phyloP scores from a whole-genome alignment of 2,797 vertebrate genomes.

The Podarcis siculus region DNA sequence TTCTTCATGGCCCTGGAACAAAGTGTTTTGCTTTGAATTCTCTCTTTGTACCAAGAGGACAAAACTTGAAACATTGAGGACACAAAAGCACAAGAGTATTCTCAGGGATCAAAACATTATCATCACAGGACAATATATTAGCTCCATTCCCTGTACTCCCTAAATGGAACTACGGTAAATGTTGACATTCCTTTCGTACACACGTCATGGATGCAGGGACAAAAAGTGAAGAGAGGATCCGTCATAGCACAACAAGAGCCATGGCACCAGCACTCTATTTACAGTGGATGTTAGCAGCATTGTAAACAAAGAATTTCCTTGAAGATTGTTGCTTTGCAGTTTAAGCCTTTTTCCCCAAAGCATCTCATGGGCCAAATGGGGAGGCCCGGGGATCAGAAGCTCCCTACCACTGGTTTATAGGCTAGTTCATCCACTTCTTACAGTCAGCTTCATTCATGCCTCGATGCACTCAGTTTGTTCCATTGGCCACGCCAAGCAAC shows the following conservation, averaged over 20 bases:
- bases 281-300: background rate
- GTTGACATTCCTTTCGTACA: background rate
- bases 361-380: too few relatives aligned
- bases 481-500: background rate
- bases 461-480: background rate
- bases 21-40: background rate
- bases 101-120: background rate
- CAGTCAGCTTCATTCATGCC: background rate
- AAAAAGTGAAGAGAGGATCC: background rate
- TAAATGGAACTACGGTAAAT: background rate
- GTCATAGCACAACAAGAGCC: background rate
- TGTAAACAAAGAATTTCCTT: background rate
- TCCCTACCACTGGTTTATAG: background rate
- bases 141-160: background rate
- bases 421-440: background rate
- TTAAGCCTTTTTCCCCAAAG: background rate
- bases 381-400: too few relatives aligned
- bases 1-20: background rate
- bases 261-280: background rate
- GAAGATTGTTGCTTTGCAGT: background rate
- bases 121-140: background rate
- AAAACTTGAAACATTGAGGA: slow-evolving; percentile 1
- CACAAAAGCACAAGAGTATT: background rate
- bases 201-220: background rate
- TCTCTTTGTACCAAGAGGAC: background rate